A percentile compares a stretch with the other conserved stretches of the same genome.
Conservation (phyloP, 2,888 invertebrate genomes). For the Pandemis cinnamomeana region DNA sequence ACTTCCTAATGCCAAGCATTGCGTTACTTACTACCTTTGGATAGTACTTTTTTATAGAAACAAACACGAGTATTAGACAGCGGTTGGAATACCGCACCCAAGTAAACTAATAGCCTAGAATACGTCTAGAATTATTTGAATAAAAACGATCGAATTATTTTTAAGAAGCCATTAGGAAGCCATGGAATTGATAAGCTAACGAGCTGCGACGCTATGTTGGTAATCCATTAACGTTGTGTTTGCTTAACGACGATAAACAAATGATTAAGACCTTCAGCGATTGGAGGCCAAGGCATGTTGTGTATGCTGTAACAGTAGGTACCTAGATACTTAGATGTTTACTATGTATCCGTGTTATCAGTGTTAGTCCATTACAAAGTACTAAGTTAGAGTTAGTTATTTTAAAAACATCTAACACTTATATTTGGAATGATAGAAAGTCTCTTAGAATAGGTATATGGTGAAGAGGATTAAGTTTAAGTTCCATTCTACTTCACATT, state of each 20-base stretch:
- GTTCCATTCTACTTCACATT: too few species aligned
- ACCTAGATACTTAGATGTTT: not conserved
- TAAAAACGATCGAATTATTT: not conserved
- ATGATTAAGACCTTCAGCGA: slow-evolving; percentile 34
- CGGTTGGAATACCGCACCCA: slow-evolving; percentile 6
- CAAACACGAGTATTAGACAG: slow-evolving; percentile 18
- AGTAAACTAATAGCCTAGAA: slow-evolving; percentile 2
- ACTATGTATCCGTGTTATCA: not conserved
- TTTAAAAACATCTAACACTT: too few species aligned
- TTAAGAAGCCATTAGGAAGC: not conserved
- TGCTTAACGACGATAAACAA: slow-evolving; percentile 27
- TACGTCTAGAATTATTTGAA: not conserved
- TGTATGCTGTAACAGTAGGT: not conserved
- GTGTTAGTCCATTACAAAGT: not conserved
- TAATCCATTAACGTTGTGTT: slow-evolving; percentile 10
- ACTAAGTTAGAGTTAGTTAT: too few species aligned
- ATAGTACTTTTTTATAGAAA: not conserved
- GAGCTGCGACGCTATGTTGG: not conserved
- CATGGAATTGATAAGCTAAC: not conserved
- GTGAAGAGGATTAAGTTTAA: too few species aligned
- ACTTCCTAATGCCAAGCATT: slow-evolving; percentile 16
- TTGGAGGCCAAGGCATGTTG: slow-evolving; percentile 35
- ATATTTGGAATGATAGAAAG: too few species aligned
- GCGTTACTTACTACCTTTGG: slow-evolving; percentile 40
- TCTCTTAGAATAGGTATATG: too few species aligned